Conservation (phyloP, 2,888 invertebrate species). For the Heteropelma amictum region DNA sequence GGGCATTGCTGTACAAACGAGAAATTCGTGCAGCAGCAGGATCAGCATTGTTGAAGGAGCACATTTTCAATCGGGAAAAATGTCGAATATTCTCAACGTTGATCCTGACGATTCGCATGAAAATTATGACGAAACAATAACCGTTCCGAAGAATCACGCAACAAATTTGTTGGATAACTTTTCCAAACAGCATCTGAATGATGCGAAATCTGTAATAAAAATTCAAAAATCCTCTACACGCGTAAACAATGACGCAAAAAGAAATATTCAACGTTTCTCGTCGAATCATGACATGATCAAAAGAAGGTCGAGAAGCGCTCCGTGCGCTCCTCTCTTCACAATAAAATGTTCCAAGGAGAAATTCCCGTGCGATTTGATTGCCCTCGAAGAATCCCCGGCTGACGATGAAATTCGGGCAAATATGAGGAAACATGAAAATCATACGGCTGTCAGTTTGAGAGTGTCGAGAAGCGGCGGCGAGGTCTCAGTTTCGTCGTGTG, state of each 20-base stretch:
- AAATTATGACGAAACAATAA: too few species aligned
- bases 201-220: not conserved
- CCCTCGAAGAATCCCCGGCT: not conserved
- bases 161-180: not conserved
- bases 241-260: not conserved
- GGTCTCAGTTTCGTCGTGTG: conserved; percentile 22
- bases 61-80: too few species aligned
- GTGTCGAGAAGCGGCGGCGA: conserved; percentile 42
- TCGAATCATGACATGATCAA: not conserved
- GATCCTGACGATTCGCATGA: too few species aligned
- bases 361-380: conserved; percentile 33
- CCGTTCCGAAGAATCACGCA: not conserved
- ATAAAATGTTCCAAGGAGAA: conserved; percentile 49
- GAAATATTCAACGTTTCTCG: not conserved
- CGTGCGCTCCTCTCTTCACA: conserved; percentile 48
- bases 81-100: too few species aligned
- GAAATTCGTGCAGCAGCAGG: not conserved
- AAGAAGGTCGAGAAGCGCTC: conserved; percentile 48
- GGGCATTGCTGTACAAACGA: not conserved
- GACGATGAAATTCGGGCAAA: conserved; percentile 15
- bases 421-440: conserved; percentile 5
- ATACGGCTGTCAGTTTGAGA: conserved; percentile 1
- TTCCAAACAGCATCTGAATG: not conserved
- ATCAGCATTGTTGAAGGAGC: too few species aligned
- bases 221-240: not conserved